Conservation (phyloP, 1,140 invertebrate genomes). For the Drosophila pseudoobscura region DNA sequence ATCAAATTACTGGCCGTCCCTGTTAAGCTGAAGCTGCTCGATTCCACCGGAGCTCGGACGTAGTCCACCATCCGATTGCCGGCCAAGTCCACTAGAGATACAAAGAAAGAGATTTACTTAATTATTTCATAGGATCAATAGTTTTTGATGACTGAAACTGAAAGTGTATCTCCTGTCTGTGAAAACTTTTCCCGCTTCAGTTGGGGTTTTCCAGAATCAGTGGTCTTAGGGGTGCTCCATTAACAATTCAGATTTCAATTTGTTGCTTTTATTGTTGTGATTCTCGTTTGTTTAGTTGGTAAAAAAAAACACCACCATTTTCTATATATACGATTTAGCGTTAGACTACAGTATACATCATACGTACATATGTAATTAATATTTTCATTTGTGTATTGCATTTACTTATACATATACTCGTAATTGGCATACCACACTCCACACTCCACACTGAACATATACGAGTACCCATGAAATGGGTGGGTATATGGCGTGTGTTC, state of each 20-base stretch:
- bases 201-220: constrained; percentile 26
- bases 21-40: constrained; percentile 6
- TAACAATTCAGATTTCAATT: constrained; percentile 13
- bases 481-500: constrained; percentile 5
- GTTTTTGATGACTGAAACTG: not conserved
- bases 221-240: constrained; percentile 6
- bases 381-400: constrained; percentile 31
- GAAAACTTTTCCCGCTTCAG: no score
- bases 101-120: no score
- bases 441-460: constrained; percentile 1
- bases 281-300: constrained; percentile 39
- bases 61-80: constrained; percentile 52
- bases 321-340: constrained; percentile 25
- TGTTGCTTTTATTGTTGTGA: constrained; percentile 23
- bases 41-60: constrained; percentile 9
- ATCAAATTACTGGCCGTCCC: constrained; percentile 13
- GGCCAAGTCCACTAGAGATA: constrained; percentile 7
- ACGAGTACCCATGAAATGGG: constrained; percentile 4
- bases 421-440: constrained; percentile 46
- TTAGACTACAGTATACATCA: constrained; percentile 47
- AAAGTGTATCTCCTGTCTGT: constrained; percentile 8
- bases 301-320: constrained; percentile 41
- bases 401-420: constrained; percentile 33
- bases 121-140: no score
- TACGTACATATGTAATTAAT: constrained; percentile 21